Base-by-base conservation (phyloP, 2,113 vertebrate species). In the Calyptomena viridis region DNA sequence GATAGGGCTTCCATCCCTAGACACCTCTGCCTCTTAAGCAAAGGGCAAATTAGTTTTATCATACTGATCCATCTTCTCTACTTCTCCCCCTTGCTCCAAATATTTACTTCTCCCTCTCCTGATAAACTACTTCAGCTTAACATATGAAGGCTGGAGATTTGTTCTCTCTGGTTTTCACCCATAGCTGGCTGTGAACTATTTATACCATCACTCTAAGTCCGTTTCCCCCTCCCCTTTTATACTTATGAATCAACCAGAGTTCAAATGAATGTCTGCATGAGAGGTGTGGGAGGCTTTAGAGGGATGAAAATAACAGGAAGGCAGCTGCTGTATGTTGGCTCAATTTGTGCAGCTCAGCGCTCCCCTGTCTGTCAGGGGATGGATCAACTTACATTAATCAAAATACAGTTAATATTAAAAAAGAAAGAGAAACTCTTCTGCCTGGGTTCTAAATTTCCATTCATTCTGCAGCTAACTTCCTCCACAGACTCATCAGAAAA, bases 261-360 rank as follows among this genome's bases (percentile, higher is more conserved):
- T 93, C 76, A 94, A 87, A 92, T 89, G 52, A 78, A 22, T 15
- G 84, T 71, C 73, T 94, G 90, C 2, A 5, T 58, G 60, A 74
- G 87, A 93, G 62, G 53, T 75, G 88, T 75, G 40, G 71, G 78
- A 94, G 47, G 86, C 67, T 96, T 84, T 53, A 44, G 92, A 84
- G 59, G 90, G 72, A 78, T 93, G 67, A 59, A 83, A 95, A 94
- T 82, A 94, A 91, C 90, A 94, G 94, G 96, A 97, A 93, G 90
- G 66, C 90, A 91, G 89, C 87, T 92, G 85, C 91, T 79, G 63
- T 69, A 12, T 9, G 8, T 87, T 87, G 84, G 69, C 49, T 94
- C 42, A 5, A 3, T 74, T 10, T 17, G 81, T n/a, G 68, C 20
- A 5, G 52, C 50, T 77, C 83, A 67, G 85, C 82, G 79, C 19